Evolutionary conservation across 2,888 invertebrate genomes (phyloP), one percentile per base, ranked within the genome.

Genomic region (Eledone cirrhosa): DNA sequence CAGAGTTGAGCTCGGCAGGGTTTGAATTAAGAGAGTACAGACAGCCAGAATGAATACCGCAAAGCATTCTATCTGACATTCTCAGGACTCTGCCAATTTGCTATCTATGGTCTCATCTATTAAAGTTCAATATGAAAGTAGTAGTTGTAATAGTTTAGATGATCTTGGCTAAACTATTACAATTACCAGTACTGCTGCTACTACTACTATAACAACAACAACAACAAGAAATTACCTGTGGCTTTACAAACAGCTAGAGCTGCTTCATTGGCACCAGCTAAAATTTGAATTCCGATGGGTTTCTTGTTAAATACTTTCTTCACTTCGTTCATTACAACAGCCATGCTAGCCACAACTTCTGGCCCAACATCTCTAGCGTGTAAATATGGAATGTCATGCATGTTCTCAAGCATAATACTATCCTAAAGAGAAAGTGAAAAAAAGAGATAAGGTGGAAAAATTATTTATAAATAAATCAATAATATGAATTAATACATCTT

Each of bases 301-400:
- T 88, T 85, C 5, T 80, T 77, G 0, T 93, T 92, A 31, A 93
- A 85, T 1, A 92, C 85, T 82, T 90, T 90, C 80, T 92, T 92
- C n/a, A 95, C 91, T 87, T 93, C 93, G 2, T 91, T 86, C 78
- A 93, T 93, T 27, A 94, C 89, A 80, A 93, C 91, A 0, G 94
- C 92, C 94, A 96, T 95, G 59, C 92, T 90, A 0, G 95, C 93
- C 1, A 93, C 92, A 22, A 93, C 93, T 91, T 95, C 95, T 0
- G 95, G 94, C 3, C 93, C 93, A 77, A 94, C 88, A 72, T 92
- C 86, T 72, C 91, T 89, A 1, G 92, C 90, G 85, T 92, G 92
- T 1, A 94, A 87, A 86, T 95, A 95, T 0, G 95, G 95, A 31
- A 94, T 89, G 87, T 95, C 95, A 86, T 94, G 93, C 95, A 95